Base-by-base conservation (phyloP, 2,113 vertebrate species). In the Daboia siamensis region DNA sequence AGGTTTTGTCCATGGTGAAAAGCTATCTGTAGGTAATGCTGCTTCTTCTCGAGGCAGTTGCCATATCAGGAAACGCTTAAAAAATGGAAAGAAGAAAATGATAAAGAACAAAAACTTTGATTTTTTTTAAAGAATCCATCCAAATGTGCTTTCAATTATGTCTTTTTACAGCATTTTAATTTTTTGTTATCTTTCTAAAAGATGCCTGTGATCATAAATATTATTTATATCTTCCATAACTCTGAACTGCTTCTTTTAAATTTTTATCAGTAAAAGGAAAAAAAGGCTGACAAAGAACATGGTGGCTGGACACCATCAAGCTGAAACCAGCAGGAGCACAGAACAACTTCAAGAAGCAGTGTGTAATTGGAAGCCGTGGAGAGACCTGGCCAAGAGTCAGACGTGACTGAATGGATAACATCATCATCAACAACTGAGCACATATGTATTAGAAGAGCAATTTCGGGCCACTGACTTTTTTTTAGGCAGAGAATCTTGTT, bases 41-140 rank as follows among this genome's bases (percentile, higher is more conserved):
- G 86, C 12, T 52, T 94, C 87, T 8, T 95, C 94, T 90, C 94
- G 95, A 9, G 97, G 97, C 46, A 97, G 89, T 39, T 95, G 97
- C 98, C 98, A 98, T 5, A 85, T 59, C 57, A 96, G 90, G 87
- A 91, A 86, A 46, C 87, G 92, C 96, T 97, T 54, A 29, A 93
- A 48, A 56, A 23, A 87, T 10, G 29, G 7, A 51, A 21, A n/a
- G 48, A 52, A 52, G 9, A 54, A n/a, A 87, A 87, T 20, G 51
- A 20, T n/a, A 9, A 87, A 87, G 15, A 21, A n/a, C 51, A 87
- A 87, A 55, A 87, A 21, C 6, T 5, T n/a, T 20, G 44, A 24
- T 48, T 23, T 61, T 26, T 39, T 29, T 69, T 9, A 44, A 80
- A 87, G 7, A 33, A 52, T 86, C 85, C 21, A 88, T 10, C 7